Percentiles rank a stretch among this genome's conserved stretches.
Evolutionary conservation across 2,113 vertebrate species (phyloP).

Genomic region (Muscicapa adusta): DNA sequence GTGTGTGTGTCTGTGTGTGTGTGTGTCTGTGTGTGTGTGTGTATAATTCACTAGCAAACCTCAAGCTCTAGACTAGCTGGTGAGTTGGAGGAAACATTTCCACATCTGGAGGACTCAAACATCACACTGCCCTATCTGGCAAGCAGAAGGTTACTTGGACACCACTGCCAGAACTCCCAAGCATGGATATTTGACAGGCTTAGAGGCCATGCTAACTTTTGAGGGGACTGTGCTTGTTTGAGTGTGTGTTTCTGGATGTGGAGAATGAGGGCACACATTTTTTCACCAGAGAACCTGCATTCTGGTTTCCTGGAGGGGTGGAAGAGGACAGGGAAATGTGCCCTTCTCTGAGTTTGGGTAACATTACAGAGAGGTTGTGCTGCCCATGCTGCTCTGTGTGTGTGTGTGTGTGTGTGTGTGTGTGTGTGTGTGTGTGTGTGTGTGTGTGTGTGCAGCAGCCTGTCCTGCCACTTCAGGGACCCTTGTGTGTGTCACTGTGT

Average conservation of each 20-base stretch:
- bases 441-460: not conserved
- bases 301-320: not conserved
- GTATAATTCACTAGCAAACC: not conserved
- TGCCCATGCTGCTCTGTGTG: rapidly evolving
- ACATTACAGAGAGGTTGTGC: not conserved
- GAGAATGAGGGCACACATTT: not conserved
- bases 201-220: not conserved
- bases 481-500: not conserved
- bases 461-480: not conserved
- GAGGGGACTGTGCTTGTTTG: not conserved
- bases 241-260: not conserved
- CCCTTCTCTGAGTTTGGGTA: not conserved
- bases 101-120: not conserved
- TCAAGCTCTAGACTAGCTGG: not conserved
- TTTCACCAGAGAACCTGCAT: not conserved
- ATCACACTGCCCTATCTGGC: not conserved
- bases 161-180: not conserved
- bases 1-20: not conserved
- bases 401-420: not conserved
- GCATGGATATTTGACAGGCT: not conserved
- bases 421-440: not conserved
- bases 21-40: not conserved
- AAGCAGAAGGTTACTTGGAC: not conserved
- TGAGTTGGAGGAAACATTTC: not conserved
- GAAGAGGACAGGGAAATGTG: not conserved